These are phyloP conservation scores for Urocynchramus pylzowi DNA, from an alignment of 2,113 vertebrate genomes.

Conservation along the genomic window DNA sequence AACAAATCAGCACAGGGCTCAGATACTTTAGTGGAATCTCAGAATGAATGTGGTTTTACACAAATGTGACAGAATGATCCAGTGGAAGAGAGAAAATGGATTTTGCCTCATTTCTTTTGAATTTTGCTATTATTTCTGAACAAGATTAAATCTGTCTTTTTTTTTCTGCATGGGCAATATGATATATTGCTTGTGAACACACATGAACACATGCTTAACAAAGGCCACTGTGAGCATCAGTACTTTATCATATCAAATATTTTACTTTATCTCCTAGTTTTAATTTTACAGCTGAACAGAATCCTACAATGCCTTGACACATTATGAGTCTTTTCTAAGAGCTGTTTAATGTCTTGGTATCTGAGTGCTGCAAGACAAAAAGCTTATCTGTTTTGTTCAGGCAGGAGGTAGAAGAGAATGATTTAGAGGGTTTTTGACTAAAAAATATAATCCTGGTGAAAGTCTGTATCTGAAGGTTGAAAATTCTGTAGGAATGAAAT, in stretches of 20 bases:
- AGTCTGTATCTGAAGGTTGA: not conserved
- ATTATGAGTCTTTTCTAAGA: not conserved
- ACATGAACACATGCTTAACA: not conserved
- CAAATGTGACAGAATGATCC: not conserved
- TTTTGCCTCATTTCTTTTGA: not conserved
- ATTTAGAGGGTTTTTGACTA: not conserved
- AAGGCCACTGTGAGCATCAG: not conserved
- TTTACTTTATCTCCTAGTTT: conserved; percentile 2
- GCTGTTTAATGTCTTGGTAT: not conserved
- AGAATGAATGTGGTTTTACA: not conserved
- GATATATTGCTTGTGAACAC: not conserved
- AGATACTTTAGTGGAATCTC: not conserved
- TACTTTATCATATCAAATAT: not conserved
- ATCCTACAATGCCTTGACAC: not conserved
- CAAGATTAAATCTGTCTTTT: not conserved
- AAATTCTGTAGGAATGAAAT: too few relatives aligned
- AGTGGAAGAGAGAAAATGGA: not conserved
- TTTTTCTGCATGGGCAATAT: not conserved
- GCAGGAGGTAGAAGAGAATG: not conserved
- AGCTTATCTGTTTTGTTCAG: conserved; percentile 30
- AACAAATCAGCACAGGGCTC: not conserved
- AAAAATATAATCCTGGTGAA: not conserved
- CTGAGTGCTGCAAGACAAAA: conserved; percentile 15
- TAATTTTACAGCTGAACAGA: conserved; percentile 32
- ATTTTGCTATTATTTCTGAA: not conserved